phyloP scores from a whole-genome alignment of 2,797 vertebrate species.

The Orientallactaga sibirica region DNA sequence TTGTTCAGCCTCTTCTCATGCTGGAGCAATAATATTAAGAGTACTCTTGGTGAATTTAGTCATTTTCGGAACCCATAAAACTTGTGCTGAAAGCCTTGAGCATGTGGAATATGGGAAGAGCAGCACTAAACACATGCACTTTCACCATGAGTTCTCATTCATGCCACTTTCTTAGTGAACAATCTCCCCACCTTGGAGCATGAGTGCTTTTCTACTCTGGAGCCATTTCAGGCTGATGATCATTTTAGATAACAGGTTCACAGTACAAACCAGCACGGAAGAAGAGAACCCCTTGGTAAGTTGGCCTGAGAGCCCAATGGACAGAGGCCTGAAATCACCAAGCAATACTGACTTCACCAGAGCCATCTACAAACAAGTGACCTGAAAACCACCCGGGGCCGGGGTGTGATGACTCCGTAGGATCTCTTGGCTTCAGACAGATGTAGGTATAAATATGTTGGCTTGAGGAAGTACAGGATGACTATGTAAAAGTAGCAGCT shows the following conservation, averaged over 20 bases:
- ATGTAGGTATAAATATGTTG: slow-evolving; percentile 49
- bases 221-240: slow-evolving; percentile 27
- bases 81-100: slow-evolving; percentile 60
- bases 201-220: background rate
- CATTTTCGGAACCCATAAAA: slow-evolving; percentile 63
- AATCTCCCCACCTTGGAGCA: slow-evolving; percentile 11
- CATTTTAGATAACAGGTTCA: slow-evolving; percentile 57
- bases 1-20: slow-evolving; percentile 60
- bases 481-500: slow-evolving; percentile 59
- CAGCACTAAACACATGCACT: background rate
- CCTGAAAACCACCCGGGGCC: background rate
- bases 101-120: background rate
- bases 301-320: slow-evolving; percentile 19
- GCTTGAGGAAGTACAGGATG: slow-evolving; percentile 32
- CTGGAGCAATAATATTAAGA: slow-evolving; percentile 16
- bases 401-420: slow-evolving; percentile 9
- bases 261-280: background rate
- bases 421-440: slow-evolving; percentile 47
- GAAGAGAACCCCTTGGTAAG: slow-evolving; percentile 1
- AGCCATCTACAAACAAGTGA: background rate
- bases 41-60: slow-evolving; percentile 25
- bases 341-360: background rate
- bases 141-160: background rate
- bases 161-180: slow-evolving; percentile 35
- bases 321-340: slow-evolving; percentile 39